Percentiles rank a stretch among this genome's conserved stretches.
These are phyloP conservation scores for Phrynocephalus forsythii DNA, from an alignment of 2,797 vertebrate genomes.

Conservation along the genomic window DNA sequence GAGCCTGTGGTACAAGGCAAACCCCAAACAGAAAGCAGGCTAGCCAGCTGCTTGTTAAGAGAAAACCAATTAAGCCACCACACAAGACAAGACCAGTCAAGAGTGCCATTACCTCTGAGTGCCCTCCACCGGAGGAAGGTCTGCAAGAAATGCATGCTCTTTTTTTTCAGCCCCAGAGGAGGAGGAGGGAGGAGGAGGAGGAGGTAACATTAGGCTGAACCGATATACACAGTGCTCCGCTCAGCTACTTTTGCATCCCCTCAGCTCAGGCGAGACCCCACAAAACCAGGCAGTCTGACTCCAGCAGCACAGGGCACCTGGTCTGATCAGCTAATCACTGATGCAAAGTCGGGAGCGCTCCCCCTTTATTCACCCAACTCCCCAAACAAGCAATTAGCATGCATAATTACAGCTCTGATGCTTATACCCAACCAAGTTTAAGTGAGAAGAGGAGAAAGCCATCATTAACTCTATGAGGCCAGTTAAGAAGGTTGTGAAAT, in stretches of 20 bases:
- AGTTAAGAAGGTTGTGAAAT: slow-evolving; percentile 59
- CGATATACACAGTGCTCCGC: not conserved
- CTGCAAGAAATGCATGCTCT: slow-evolving; percentile 76
- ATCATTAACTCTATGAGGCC: slow-evolving; percentile 77
- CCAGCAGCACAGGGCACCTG: slow-evolving; percentile 46
- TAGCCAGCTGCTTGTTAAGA: not conserved
- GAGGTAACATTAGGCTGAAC: slow-evolving; percentile 63
- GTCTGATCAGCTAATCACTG: slow-evolving; percentile 51
- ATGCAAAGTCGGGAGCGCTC: slow-evolving; percentile 44
- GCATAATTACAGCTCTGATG: slow-evolving; percentile 76
- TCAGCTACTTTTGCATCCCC: slow-evolving; percentile 41
- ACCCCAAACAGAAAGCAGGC: slow-evolving; percentile 16
- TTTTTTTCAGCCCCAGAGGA: slow-evolving; percentile 64
- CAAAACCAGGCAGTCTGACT: slow-evolving; percentile 19
- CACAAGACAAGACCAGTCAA: slow-evolving; percentile 34
- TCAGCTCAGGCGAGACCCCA: not conserved
- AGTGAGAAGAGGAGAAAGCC: slow-evolving; percentile 69
- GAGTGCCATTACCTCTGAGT: slow-evolving; percentile 71
- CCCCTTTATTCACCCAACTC: slow-evolving; percentile 53
- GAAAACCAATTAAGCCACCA: slow-evolving; percentile 54
- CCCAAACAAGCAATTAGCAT: slow-evolving; percentile 78
- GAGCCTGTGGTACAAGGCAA: slow-evolving; percentile 9
- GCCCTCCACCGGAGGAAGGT: slow-evolving; percentile 74
- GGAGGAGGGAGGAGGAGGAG: not conserved
- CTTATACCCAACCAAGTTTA: slow-evolving; percentile 74